Evolutionary conservation across 2,113 vertebrate genomes (phyloP).

Genomic region (Tetrax tetrax): DNA sequence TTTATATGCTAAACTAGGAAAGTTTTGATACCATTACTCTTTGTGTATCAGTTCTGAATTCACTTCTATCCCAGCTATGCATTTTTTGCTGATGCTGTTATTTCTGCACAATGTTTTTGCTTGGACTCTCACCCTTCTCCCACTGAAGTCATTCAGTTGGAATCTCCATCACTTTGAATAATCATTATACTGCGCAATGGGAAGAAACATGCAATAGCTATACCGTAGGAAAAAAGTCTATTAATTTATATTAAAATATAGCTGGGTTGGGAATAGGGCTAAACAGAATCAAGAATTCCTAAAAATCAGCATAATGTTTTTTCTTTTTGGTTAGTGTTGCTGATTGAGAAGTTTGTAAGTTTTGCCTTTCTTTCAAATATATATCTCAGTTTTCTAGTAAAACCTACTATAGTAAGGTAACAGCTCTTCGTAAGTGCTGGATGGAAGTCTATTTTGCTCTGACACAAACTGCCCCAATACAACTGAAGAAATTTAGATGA

Average conservation of each 20-base stretch:
- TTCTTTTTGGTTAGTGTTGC: neutral
- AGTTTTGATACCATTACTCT: neutral
- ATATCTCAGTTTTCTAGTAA: neutral
- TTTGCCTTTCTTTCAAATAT: neutral
- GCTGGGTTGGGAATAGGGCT: neutral
- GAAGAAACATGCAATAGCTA: neutral
- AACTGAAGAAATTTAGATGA: neutral
- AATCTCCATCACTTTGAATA: constrained; percentile 37
- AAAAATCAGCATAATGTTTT: neutral
- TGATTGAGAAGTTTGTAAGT: fast-evolving
- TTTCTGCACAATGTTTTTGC: neutral
- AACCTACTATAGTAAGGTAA: neutral
- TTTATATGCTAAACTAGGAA: neutral
- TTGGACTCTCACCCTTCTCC: constrained; percentile 3
- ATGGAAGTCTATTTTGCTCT: neutral
- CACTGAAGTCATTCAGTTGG: constrained; percentile 42
- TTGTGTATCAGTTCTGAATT: neutral
- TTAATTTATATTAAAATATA: neutral
- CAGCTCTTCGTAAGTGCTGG: neutral
- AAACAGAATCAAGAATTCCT: neutral
- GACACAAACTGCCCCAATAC: neutral
- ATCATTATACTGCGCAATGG: neutral
- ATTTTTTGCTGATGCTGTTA: constrained; percentile 35
- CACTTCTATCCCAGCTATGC: neutral
- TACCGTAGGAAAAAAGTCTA: neutral